A percentile compares a stretch with the other conserved stretches of the same genome.
Evolutionary conservation across 2,888 invertebrate genomes (phyloP).

Genomic region (Leptopilina myrica): DNA sequence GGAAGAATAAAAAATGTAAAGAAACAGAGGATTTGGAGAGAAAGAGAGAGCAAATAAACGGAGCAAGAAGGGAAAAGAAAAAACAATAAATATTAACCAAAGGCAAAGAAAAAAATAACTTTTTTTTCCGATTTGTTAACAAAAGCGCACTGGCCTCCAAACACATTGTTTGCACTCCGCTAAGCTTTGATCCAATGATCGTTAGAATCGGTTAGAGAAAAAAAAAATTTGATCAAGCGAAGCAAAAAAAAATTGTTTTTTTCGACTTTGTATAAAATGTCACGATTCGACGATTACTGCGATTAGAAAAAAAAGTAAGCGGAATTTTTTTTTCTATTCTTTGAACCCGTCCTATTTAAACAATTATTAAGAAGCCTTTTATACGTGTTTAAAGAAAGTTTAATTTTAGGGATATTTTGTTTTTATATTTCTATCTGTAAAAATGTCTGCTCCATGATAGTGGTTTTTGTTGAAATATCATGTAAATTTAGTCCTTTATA

Average conservation of each 20-base stretch:
- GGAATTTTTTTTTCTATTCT: constrained; percentile 58
- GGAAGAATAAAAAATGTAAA: constrained; percentile 45
- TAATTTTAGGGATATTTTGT: constrained; percentile 71
- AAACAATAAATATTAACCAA: constrained; percentile 53
- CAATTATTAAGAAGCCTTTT: constrained; percentile 64
- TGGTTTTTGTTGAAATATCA: constrained; percentile 75
- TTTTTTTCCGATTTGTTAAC: constrained; percentile 57
- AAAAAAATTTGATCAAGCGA: constrained; percentile 5
- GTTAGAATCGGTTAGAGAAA: constrained; percentile 20
- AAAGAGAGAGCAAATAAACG: constrained; percentile 56
- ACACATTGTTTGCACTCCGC: constrained; percentile 92
- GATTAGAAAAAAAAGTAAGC: not conserved
- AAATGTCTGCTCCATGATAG: constrained; percentile 72
- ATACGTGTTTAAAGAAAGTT: constrained; percentile 68
- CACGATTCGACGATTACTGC: constrained; percentile 46
- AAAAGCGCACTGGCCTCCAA: constrained; percentile 85
- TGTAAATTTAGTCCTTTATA: constrained; percentile 73
- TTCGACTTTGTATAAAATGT: constrained; percentile 37
- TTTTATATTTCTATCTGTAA: constrained; percentile 74
- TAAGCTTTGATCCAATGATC: constrained; percentile 72
- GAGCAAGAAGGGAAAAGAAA: constrained; percentile 58
- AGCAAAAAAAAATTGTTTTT: constrained; percentile 43
- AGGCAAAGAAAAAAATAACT: constrained; percentile 53
- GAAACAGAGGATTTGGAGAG: constrained; percentile 46
- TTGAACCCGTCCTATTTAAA: constrained; percentile 65